Evolutionary conservation across 2,113 vertebrate genomes (phyloP), one percentile per base, ranked within the genome.

Genomic region (Carassius gibelio): DNA sequence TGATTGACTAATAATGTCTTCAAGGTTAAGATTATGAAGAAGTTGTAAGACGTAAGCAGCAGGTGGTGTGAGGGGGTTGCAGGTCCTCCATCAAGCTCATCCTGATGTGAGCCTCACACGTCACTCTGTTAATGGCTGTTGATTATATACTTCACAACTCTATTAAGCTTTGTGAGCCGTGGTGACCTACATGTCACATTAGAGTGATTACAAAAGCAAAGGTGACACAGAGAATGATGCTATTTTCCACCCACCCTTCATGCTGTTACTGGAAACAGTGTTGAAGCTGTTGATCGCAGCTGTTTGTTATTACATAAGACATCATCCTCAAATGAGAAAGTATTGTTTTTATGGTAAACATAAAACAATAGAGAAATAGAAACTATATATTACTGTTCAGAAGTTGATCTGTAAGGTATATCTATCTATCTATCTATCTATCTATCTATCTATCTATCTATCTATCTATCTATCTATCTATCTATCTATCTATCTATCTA

Each of bases 181-280:
- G 21, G 36, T 85, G 78, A 88, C 87, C 83, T 57, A 88, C 52
- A 85, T 82, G 72, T 77, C 72, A 78, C 74, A 74, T 81, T 38
- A 79, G 34, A 82, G 17, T 71, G 55, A 85, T 66, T 85, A 88
- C 81, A 45, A 48, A 61, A 55, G 57, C 62, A 48, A 74, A 21
- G 75, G 52, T 80, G 48, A 80, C 57, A 76, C 62, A 78, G 21
- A 45, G 74, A 59, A 68, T 10, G 61, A 62, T 62, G 66, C 71
- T 52, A 81, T 88, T 83, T 83, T 83, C 52, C 74, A 48, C 61
- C 77, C 66, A 74, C 52, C 38, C 15, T 76, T 64, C 66, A 45
- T 52, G 77, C 23, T 15, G 11, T 55, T 75, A 75, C 45, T 80
- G 23, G 66, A 86, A 78, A 83, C n/a, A n/a, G n/a, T 36, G 21